A percentile compares a stretch with the other conserved stretches of the same genome.
phyloP scores from a whole-genome alignment of 2,888 invertebrate genomes.

The Pollenia amentaria region DNA sequence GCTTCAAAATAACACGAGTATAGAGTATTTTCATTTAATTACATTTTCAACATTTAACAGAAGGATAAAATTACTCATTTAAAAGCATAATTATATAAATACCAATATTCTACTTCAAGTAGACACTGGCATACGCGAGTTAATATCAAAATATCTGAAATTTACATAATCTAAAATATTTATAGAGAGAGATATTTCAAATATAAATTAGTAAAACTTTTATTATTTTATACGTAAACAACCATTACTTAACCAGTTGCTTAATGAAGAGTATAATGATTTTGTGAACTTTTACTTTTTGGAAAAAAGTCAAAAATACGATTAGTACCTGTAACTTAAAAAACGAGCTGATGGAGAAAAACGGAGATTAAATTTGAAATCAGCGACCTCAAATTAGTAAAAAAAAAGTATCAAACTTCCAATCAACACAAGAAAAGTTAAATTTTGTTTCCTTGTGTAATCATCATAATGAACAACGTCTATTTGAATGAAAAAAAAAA shows the following conservation, averaged over 20 bases:
- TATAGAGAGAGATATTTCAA: background rate
- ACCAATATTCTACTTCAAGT: conserved; percentile 22
- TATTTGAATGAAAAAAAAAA: background rate
- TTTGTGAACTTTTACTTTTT: too few relatives aligned
- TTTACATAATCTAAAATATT: background rate
- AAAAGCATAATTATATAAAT: conserved; percentile 59
- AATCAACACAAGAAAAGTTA: too few relatives aligned
- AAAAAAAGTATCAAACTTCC: too few relatives aligned
- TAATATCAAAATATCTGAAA: background rate
- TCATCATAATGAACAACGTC: background rate
- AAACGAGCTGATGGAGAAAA: too few relatives aligned
- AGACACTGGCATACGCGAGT: background rate
- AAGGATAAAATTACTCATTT: conserved; percentile 63
- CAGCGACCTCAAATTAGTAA: too few relatives aligned
- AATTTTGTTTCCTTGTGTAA: too few relatives aligned
- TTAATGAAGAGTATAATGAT: too few relatives aligned
- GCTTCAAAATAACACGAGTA: background rate
- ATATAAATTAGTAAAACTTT: conserved; percentile 13
- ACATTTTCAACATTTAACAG: conserved; percentile 61
- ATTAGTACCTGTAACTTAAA: too few relatives aligned
- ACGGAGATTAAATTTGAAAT: too few relatives aligned
- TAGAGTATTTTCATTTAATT: conserved; percentile 68
- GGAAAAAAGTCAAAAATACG: too few relatives aligned
- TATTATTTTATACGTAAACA: too few relatives aligned
- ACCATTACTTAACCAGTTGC: too few relatives aligned